These are phyloP conservation scores for Thereva nobilitata DNA, from an alignment of 2,888 invertebrate genomes.

Conservation along the genomic window DNA sequence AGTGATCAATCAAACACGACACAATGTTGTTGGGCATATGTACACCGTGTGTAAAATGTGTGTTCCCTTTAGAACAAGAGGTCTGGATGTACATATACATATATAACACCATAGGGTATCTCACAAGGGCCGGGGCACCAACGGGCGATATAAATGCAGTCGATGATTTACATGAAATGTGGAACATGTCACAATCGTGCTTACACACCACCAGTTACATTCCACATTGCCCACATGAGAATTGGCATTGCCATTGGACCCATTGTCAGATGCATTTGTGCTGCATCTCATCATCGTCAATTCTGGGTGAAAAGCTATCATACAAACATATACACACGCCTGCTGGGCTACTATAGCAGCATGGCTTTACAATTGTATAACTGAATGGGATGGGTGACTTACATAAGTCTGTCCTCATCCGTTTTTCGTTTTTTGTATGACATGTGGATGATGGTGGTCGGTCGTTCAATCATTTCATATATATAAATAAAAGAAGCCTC, in stretches of 20 bases:
- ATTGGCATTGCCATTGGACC: constrained; percentile 22
- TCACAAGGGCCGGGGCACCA: background rate
- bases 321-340: too few species aligned
- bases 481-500: too few species aligned
- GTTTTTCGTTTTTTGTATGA: too few species aligned
- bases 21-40: constrained; percentile 27
- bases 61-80: background rate
- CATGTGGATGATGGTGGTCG: too few species aligned
- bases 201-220: constrained; percentile 5
- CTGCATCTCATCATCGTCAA: constrained; percentile 29
- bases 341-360: too few species aligned
- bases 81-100: background rate
- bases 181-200: constrained; percentile 26
- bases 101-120: background rate
- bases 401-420: too few species aligned
- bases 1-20: constrained; percentile 35
- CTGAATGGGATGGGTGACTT: too few species aligned
- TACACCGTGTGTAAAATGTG: constrained; percentile 6
- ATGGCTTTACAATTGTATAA: too few species aligned
- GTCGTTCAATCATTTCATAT: too few species aligned
- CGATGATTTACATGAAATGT: constrained; percentile 31
- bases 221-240: constrained; percentile 21
- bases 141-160: constrained; percentile 15
- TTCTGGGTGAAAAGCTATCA: constrained; percentile 9
- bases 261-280: constrained; percentile 24